Evolutionary conservation across 2,113 vertebrate genomes (phyloP), one percentile per base, ranked within the genome.

Genomic region (Jacana jacana): DNA sequence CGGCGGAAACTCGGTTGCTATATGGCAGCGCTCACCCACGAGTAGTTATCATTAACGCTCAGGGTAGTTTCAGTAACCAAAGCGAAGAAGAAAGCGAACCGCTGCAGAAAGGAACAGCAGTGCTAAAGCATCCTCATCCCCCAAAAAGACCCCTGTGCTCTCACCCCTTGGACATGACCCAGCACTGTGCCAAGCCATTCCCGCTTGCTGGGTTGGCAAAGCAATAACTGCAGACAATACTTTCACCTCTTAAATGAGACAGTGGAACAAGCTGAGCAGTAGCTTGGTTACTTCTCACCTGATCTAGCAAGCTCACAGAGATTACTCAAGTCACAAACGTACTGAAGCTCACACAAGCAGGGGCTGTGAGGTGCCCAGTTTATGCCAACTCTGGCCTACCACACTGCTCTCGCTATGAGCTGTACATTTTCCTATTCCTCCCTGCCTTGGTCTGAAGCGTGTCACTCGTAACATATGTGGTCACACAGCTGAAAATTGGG

Each of bases 221-320:
- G 55, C 0, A 0, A 13, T 23, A 42, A 28, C 72, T 28, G n/a
- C 0, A 0, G 35, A 25, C 0, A 0, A 75, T 7, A 58, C 70
- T 48, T 77, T n/a, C 13, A 18, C 31, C 31, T 58, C 70, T 55
- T 28, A 61, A 75, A 30, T 13, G 35, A 66, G 63, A 16, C 30
- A 57, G 81, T 17, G n/a, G 55, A 73, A 91, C 64, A 57, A 73
- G 27, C 57, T 75, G 71, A 90, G 76, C 88, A 85, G 1, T 60
- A 93, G 10, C 48, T 68, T 76, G 72, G 81, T 84, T 86, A 87
- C 84, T 91, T 96, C 87, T 86, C 72, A 84, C 72, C 69, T 84
- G 72, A 80, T 48, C 49, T 57, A 77, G 30, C 58, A 86, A 86
- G 55, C 51, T 54, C 17, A n/a, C 7, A 92, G 18, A 31, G 28